Conservation (phyloP, 2,113 vertebrate species). For the Eretmochelys imbricata region DNA sequence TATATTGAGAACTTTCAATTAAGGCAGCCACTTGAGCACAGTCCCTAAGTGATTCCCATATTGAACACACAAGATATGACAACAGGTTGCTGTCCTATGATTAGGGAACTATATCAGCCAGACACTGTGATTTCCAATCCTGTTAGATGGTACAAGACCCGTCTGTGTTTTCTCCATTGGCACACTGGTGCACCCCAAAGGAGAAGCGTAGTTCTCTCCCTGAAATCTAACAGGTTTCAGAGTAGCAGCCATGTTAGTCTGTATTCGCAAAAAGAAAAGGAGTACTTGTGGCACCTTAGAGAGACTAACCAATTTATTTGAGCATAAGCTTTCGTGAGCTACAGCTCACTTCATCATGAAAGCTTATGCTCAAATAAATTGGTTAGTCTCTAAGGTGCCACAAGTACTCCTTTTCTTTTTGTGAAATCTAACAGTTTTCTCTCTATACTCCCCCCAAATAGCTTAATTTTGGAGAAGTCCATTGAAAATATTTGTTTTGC, state of each 20-base stretch:
- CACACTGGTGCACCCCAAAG: not conserved
- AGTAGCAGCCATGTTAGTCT: too few relatives aligned
- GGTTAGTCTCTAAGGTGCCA: too few relatives aligned
- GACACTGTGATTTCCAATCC: not conserved
- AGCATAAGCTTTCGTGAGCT: too few relatives aligned
- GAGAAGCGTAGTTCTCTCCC: not conserved
- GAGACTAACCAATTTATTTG: too few relatives aligned
- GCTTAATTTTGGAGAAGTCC: not conserved
- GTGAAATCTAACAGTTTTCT: not conserved
- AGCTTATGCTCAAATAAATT: too few relatives aligned
- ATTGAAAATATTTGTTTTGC: not conserved
- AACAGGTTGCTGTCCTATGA: not conserved
- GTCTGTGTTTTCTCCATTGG: not conserved
- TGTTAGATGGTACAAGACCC: not conserved
- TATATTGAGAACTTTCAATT: not conserved
- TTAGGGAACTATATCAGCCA: not conserved
- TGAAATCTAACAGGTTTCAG: not conserved
- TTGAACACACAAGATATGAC: not conserved
- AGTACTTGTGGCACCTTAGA: too few relatives aligned
- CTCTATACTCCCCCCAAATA: not conserved
- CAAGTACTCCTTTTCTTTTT: too few relatives aligned
- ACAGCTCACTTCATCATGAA: too few relatives aligned
- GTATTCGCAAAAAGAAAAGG: too few relatives aligned
- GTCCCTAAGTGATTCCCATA: not conserved
- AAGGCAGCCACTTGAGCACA: not conserved